Conservation (phyloP, 1,140 invertebrate species). For the Drosophila repletoides region DNA sequence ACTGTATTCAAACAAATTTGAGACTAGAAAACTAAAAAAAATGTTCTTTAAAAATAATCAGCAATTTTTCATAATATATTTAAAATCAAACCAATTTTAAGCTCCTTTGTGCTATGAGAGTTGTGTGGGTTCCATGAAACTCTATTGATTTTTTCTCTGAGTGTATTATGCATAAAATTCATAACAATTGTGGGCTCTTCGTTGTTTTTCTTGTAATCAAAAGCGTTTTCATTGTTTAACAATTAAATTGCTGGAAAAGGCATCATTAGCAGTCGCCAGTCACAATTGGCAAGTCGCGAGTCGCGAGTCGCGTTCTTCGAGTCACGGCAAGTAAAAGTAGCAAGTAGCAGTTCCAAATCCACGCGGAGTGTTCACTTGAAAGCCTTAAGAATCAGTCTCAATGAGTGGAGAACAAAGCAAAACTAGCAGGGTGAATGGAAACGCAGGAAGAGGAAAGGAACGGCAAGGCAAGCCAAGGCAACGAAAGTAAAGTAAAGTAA, state of each 20-base stretch:
- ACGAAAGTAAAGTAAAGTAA: constrained; percentile 36
- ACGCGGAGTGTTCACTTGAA: constrained; percentile 49
- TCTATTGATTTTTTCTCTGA: too few relatives aligned
- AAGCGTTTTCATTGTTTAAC: constrained; percentile 80
- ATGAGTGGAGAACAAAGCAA: constrained; percentile 63
- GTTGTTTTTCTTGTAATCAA: constrained; percentile 78
- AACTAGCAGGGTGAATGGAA: too few relatives aligned
- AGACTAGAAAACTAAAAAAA: too few relatives aligned
- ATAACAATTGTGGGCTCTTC: constrained; percentile 17
- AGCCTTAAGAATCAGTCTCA: constrained; percentile 27
- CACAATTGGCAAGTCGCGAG: constrained; percentile 1
- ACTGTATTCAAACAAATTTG: too few relatives aligned
- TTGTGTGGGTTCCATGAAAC: too few relatives aligned
- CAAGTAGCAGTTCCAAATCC: constrained; percentile 34
- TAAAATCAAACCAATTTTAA: too few relatives aligned
- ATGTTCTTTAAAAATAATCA: too few relatives aligned
- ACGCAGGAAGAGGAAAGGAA: too few relatives aligned
- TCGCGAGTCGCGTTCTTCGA: constrained; percentile 4
- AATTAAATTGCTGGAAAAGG: constrained; percentile 81
- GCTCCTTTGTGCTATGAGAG: too few relatives aligned
- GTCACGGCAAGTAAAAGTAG: neutral
- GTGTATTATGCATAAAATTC: neutral
- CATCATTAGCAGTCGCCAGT: constrained; percentile 71
- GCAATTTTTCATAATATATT: too few relatives aligned
- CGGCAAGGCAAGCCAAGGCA: constrained; percentile 54